Evolutionary conservation across 2,888 invertebrate genomes (phyloP).

Genomic region (Chamaedrilus cognettii): DNA sequence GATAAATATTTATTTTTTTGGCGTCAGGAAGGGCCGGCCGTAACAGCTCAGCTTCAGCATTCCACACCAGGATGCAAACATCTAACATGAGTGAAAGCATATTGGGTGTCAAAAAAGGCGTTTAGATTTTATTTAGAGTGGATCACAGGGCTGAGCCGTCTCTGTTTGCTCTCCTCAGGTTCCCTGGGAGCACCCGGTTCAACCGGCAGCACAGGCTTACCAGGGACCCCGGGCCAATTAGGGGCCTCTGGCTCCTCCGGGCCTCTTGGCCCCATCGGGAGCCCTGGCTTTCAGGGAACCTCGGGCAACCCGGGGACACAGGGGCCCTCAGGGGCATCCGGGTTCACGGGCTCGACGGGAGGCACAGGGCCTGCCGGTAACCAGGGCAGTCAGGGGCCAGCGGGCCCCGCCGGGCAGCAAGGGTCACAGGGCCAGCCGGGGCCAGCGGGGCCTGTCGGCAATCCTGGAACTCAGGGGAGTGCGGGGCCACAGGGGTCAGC

Average conservation of each 20-base stretch:
- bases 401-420: not conserved
- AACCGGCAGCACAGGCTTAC: not conserved
- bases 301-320: not conserved
- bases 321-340: not conserved
- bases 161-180: not conserved
- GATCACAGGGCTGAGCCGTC: no score
- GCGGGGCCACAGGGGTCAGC: conserved; percentile 20
- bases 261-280: no score
- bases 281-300: no score
- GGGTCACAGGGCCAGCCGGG: not conserved
- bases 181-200: not conserved
- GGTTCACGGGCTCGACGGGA: not conserved
- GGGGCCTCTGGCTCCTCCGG: no score
- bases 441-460: conserved; percentile 54
- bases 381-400: not conserved
- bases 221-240: not conserved
- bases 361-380: not conserved
- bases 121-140: not conserved
- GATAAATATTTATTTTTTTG: no score
- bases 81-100: no score
- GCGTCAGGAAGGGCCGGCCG: no score
- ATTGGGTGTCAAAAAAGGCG: no score
- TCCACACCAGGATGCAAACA: no score
- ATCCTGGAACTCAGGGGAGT: conserved; percentile 39
- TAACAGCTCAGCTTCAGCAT: no score